Evolutionary conservation across 2,888 invertebrate species (phyloP).

Genomic region (Andrena camellia): DNA sequence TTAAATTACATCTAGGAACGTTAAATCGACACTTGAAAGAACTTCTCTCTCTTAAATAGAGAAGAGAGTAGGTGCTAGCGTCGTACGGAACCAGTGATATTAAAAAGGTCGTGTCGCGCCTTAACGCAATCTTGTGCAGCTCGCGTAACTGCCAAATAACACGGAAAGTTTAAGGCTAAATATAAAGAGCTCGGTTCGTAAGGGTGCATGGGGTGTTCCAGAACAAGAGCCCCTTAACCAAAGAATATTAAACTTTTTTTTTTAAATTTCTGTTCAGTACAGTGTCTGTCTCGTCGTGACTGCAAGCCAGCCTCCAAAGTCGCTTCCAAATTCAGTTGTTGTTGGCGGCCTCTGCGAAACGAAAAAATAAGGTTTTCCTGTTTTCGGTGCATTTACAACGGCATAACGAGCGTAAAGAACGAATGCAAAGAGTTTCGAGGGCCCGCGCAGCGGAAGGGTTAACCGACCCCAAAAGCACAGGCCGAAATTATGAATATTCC

Average conservation of each 20-base stretch:
- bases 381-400: not conserved
- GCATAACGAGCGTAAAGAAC: not conserved
- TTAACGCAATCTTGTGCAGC: slow-evolving; percentile 15
- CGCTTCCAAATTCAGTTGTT: too few species aligned
- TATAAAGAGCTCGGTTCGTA: slow-evolving; percentile 7
- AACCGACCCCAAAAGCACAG: slow-evolving; percentile 41
- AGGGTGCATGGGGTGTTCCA: not conserved
- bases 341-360: not conserved
- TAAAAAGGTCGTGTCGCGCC: slow-evolving; percentile 31
- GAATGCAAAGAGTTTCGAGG: slow-evolving; percentile 4
- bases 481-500: slow-evolving; percentile 50
- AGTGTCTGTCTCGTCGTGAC: too few species aligned
- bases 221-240: not conserved
- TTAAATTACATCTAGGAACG: too few species aligned
- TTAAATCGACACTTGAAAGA: too few species aligned
- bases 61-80: not conserved
- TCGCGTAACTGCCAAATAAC: slow-evolving; percentile 27
- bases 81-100: slow-evolving; percentile 21
- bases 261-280: too few species aligned
- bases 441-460: slow-evolving; percentile 19
- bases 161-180: slow-evolving; percentile 38
- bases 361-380: not conserved
- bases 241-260: too few species aligned
- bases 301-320: too few species aligned
- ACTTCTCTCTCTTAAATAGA: too few species aligned